Evolutionary conservation across 2,113 vertebrate genomes (phyloP), one percentile per base, ranked within the genome.

Genomic region (Myotis lucifugus): DNA sequence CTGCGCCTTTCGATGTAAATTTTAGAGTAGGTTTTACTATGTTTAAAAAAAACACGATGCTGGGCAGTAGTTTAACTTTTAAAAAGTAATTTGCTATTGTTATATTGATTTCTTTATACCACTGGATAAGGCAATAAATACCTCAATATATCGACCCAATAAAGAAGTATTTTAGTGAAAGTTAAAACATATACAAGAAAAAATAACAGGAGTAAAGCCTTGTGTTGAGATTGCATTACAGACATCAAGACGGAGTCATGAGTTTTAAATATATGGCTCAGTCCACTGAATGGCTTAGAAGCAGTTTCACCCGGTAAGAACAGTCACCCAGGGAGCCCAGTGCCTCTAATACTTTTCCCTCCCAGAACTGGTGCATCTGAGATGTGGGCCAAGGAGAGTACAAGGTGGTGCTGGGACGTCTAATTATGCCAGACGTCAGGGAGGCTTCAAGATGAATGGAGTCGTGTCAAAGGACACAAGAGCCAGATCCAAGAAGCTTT

Each of bases 311-410:
- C 7, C 17, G 25, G 46, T 83, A 82, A 46, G 52, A 37, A n/a
- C 25, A 52, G 67, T 59, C 66, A 73, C 48, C 32, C 1, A 23
- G 77, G 34, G 37, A 72, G 82, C 19, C 40, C 14, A 11, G 25
- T 77, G 61, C 48, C 70, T 94, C 23, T 91, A 76, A 85, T 61
- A 7, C 32, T 77, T 29, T 85, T 95, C 11, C 37, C 8, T 77
- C 59, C 21, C 78, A 61, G 61, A 94, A 90, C 82, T 82, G 21
- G 27, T 54, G 84, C 61, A 52, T 78, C 88, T 78, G 59, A 94
- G 82, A 66, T 92, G 27, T 96, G 56, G 46, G 89, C 96, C 78
- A 83, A 85, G 72, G 86, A 85, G 61, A 93, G 89, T 78, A 54
- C 61, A 95, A 78, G 73, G 82, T 93, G 19, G 52, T 92, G 21